Evolutionary conservation across 2,113 vertebrate species (phyloP), one percentile per base, ranked within the genome.

Genomic region (Mobula birostris): DNA sequence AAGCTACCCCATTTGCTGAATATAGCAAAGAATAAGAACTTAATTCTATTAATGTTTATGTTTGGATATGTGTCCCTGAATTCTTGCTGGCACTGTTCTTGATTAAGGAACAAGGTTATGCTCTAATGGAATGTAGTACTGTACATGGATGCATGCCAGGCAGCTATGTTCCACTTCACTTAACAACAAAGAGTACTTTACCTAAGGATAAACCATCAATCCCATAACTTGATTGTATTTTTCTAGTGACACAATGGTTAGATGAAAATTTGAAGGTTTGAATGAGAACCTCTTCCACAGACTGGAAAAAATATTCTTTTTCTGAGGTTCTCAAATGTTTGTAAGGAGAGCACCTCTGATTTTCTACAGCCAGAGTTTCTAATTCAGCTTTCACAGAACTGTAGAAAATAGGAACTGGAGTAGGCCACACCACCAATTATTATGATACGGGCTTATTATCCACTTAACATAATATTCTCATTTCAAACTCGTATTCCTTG

Each of bases 321-420:
- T 95, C 95, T 8, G 85, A 99, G 99, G 99, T 94, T 98, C 98
- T 0, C 97, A 80, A 98, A 99, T 95, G 99, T 98, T 17, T 99
- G 99, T 95, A 99, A 99, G 96, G 98, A 98, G 97, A 99, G 99
- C 6, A 99, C 99, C 5, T 99, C 99, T 93, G 96, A 97, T 0
- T 99, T 99, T 96, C 96, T 99, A 95, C 96, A 98, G 5, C 99
- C 99, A 96, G 99, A 99, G 94, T 97, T 99, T 95, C 98, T 99
- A 7, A 99, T 99, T 94, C 96, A 99, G 95, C 96, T 99, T 94
- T 98, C 99, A 48, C 3, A 48, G 48, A 48, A 48, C 48, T 48
- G 3, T 48, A 48, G 48, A 48, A 48, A 48, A 48, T 48, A 48
- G 48, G 48, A 48, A 48, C 48, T 48, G 48, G 48, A 48, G 48